Evolutionary conservation across 2,797 vertebrate species (phyloP).

Genomic region (Poeciliopsis turneri): DNA sequence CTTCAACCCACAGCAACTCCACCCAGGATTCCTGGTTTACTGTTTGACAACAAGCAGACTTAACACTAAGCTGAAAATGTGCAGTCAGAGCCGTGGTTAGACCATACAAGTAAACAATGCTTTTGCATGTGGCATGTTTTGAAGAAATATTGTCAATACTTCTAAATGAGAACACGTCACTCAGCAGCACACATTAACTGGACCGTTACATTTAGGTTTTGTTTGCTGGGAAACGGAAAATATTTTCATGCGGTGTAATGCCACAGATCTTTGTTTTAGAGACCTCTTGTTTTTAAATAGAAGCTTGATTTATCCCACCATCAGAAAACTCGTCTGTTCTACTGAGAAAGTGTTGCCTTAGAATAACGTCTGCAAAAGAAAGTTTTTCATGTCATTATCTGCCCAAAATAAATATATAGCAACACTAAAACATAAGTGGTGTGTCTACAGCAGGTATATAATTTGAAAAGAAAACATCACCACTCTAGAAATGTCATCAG

Average conservation of each 20-base stretch:
- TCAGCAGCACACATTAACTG: constrained; percentile 7
- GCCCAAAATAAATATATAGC: constrained; percentile 1
- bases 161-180: constrained; percentile 10
- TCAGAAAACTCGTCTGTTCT: constrained; percentile 28
- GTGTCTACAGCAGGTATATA: not conserved
- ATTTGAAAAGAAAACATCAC: not conserved
- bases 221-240: constrained; percentile 14
- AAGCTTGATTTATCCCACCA: constrained; percentile 18
- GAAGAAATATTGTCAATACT: constrained; percentile 10
- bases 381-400: not conserved
- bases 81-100: constrained; percentile 26
- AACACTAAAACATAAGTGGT: not conserved
- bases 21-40: constrained; percentile 33
- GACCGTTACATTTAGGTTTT: constrained; percentile 7
- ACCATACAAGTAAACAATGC: constrained; percentile 25
- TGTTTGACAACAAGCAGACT: constrained; percentile 32
- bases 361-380: constrained; percentile 5
- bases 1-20: constrained; percentile 34
- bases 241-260: constrained; percentile 18
- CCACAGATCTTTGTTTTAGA: constrained; percentile 23
- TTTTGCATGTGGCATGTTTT: constrained; percentile 15
- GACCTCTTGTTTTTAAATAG: constrained; percentile 24
- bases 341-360: constrained; percentile 18
- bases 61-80: constrained; percentile 27
- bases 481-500: not conserved